These are phyloP conservation scores for Thereva unica DNA, from an alignment of 2,888 invertebrate species.

Conservation along the genomic window DNA sequence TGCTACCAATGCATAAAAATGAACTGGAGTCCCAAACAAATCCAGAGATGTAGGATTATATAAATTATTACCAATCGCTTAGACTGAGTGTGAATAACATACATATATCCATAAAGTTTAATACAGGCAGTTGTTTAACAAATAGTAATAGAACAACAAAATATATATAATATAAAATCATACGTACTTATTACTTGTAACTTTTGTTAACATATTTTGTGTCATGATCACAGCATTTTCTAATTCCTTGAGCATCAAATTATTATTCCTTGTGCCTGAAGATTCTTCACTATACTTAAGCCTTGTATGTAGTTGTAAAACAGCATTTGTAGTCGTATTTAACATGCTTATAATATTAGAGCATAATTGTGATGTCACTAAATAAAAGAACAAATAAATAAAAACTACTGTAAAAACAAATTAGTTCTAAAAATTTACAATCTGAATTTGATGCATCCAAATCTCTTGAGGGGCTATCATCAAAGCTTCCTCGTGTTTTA, in stretches of 20 bases:
- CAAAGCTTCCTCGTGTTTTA: constrained; percentile 49
- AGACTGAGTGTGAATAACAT: too few species aligned
- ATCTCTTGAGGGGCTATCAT: constrained; percentile 58
- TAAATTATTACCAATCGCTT: too few species aligned
- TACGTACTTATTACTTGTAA: constrained; percentile 48
- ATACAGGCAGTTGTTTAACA: background rate
- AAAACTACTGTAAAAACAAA: background rate
- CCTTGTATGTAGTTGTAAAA: constrained; percentile 57
- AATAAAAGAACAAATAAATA: constrained; percentile 11
- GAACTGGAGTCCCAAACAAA: too few species aligned
- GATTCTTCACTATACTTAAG: constrained; percentile 55
- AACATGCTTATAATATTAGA: constrained; percentile 64
- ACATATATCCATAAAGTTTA: too few species aligned
- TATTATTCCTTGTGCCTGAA: constrained; percentile 47
- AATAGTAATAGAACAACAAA: background rate
- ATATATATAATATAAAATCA: background rate
- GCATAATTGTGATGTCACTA: constrained; percentile 67
- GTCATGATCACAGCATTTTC: constrained; percentile 60
- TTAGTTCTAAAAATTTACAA: constrained; percentile 54
- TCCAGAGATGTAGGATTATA: too few species aligned
- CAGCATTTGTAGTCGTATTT: constrained; percentile 57
- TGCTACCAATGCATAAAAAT: too few species aligned
- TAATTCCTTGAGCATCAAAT: constrained; percentile 57
- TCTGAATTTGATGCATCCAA: constrained; percentile 60
- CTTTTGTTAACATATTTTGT: constrained; percentile 58